Conservation (phyloP, 2,888 invertebrate genomes). For the Halocaridina rubra region DNA sequence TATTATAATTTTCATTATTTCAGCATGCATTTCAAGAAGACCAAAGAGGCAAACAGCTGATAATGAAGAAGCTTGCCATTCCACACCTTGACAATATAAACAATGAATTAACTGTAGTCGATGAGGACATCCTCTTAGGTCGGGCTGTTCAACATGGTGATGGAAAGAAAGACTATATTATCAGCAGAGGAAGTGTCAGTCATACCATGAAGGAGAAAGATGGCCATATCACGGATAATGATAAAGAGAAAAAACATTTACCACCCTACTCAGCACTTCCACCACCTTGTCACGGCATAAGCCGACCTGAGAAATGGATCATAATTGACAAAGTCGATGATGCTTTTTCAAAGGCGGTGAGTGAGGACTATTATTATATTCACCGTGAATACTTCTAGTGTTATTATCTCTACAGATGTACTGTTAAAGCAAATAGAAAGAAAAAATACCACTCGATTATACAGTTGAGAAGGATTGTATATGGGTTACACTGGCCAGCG, state of each 20-base stretch:
- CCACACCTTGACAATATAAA: not conserved
- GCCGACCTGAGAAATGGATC: conserved; percentile 43
- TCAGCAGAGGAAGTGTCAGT: not conserved
- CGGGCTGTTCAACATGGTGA: not conserved
- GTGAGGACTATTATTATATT: not conserved
- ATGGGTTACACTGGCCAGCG: too few relatives aligned
- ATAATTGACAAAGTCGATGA: conserved; percentile 44
- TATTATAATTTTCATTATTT: too few relatives aligned
- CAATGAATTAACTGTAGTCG: not conserved
- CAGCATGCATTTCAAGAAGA: conserved; percentile 47
- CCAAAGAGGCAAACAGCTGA: conserved; percentile 36
- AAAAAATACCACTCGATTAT: too few relatives aligned
- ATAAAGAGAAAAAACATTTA: not conserved
- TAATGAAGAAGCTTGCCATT: conserved; percentile 52
- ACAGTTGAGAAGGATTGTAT: too few relatives aligned
- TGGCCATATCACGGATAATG: not conserved
- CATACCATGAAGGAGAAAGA: not conserved
- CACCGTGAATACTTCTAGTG: not conserved
- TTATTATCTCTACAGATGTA: too few relatives aligned
- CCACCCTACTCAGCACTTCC: not conserved
- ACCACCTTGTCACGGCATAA: conserved; percentile 16
- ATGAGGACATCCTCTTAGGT: conserved; percentile 22
- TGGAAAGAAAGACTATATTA: not conserved
- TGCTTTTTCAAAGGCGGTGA: conserved; percentile 41
- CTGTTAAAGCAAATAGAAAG: too few relatives aligned